Evolutionary conservation across 2,113 vertebrate genomes (phyloP).

Genomic region (Melanotaenia duboulayi): DNA sequence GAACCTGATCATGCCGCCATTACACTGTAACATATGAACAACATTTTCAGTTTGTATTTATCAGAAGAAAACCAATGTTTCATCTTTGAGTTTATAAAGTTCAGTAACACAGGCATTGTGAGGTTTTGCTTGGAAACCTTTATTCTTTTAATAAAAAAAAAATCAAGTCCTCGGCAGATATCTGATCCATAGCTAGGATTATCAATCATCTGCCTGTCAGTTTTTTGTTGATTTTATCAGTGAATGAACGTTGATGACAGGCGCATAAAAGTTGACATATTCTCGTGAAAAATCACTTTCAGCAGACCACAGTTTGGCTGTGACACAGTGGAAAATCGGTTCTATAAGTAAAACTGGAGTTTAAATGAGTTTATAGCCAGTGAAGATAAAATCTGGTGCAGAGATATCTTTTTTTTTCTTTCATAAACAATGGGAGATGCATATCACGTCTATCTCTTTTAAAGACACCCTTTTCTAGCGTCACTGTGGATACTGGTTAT

Average conservation of each 20-base stretch:
- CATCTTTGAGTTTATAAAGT: not conserved
- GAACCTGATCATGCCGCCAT: too few relatives aligned
- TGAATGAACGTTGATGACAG: not conserved
- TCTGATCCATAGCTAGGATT: not conserved
- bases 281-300: constrained; percentile 5
- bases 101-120: not conserved
- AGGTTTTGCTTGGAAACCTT: constrained; percentile 16
- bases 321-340: not conserved
- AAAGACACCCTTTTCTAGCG: constrained; percentile 38
- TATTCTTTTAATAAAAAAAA: not conserved
- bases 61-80: constrained; percentile 12
- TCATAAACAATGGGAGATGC: not conserved
- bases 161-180: not conserved
- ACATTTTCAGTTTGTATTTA: not conserved
- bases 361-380: constrained; percentile 4
- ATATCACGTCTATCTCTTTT: constrained; percentile 16
- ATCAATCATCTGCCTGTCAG: constrained; percentile 12
- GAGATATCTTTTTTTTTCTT: not conserved
- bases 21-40: not conserved
- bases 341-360: not conserved
- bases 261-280: constrained; percentile 13
- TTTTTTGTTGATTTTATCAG: constrained; percentile 16
- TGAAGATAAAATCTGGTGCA: not conserved
- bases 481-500: constrained; percentile 11
- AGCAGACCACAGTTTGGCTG: not conserved